Conservation (phyloP, 2,113 vertebrate species). For the Furnarius figulus region DNA sequence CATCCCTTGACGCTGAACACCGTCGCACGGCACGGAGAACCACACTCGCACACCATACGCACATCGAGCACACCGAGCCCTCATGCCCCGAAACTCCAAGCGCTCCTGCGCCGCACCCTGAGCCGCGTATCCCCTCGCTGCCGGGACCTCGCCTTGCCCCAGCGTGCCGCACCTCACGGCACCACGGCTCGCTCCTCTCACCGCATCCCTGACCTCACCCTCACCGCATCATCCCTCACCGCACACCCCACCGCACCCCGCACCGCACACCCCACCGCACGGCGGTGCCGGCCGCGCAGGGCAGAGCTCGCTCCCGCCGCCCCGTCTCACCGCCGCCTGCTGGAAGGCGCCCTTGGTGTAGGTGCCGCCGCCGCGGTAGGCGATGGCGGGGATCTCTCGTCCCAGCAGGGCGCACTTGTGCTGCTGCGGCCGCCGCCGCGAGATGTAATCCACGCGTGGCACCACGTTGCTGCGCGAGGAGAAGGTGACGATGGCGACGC, state of each 20-base stretch:
- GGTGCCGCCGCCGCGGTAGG: slow-evolving; percentile 94
- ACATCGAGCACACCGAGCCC: fast-evolving
- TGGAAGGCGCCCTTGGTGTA: slow-evolving; percentile 97
- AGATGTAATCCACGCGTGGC: slow-evolving; percentile 93
- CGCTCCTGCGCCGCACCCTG: fast-evolving
- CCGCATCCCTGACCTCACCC: neutral
- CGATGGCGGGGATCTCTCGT: slow-evolving; percentile 92
- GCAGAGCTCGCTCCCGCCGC: neutral
- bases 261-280: neutral
- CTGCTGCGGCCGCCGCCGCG: slow-evolving; percentile 84
- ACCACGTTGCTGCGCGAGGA: slow-evolving; percentile 94
- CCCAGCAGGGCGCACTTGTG: slow-evolving; percentile 96
- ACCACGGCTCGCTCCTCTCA: fast-evolving
- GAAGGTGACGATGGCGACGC: slow-evolving; percentile 94
- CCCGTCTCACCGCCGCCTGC: slow-evolving; percentile 90
- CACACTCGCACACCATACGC: neutral
- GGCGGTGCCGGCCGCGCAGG: neutral
- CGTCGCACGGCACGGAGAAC: fast-evolving
- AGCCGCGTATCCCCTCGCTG: fast-evolving
- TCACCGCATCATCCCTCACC: neutral
- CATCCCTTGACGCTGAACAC: no score
- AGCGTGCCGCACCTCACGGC: fast-evolving
- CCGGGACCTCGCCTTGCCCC: neutral
- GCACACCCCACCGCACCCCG: neutral
- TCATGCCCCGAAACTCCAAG: fast-evolving